Conservation (phyloP, 2,888 invertebrate species). For the Dryobotodes eremita region DNA sequence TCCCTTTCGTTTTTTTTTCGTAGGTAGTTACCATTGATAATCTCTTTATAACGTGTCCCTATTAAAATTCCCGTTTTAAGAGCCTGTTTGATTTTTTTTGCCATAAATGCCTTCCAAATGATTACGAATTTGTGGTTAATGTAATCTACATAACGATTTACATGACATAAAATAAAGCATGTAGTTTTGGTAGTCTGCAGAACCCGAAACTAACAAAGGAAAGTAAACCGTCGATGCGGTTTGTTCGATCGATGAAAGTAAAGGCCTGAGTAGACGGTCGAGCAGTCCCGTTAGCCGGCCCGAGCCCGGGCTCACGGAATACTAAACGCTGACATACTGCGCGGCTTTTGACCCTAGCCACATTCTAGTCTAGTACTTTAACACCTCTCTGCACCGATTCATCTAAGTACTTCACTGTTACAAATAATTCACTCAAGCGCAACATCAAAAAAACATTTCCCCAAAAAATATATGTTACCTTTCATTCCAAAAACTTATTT, state of each 20-base stretch:
- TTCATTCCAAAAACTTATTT: slow-evolving; percentile 3
- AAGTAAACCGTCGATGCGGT: slow-evolving; percentile 88
- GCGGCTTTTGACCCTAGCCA: slow-evolving; percentile 90
- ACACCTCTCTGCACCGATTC: slow-evolving; percentile 84
- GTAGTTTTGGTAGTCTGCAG: slow-evolving; percentile 70
- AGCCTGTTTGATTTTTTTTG: slow-evolving; percentile 8
- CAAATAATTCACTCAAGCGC: slow-evolving; percentile 25
- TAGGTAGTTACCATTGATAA: slow-evolving; percentile 78
- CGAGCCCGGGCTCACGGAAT: slow-evolving; percentile 87
- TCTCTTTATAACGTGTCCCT: slow-evolving; percentile 75
- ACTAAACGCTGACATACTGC: slow-evolving; percentile 91
- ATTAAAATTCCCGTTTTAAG: slow-evolving; percentile 59
- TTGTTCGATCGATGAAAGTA: slow-evolving; percentile 90
- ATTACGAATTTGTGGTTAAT: slow-evolving; percentile 26
- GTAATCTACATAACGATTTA: slow-evolving; percentile 38
- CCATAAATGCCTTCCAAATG: background rate
- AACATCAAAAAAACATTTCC: background rate
- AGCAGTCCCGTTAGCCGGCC: slow-evolving; percentile 88
- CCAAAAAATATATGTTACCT: background rate
- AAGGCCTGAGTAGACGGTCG: slow-evolving; percentile 87
- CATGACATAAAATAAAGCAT: slow-evolving; percentile 46
- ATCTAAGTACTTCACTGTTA: slow-evolving; percentile 66
- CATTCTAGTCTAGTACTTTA: slow-evolving; percentile 89
- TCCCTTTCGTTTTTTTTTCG: slow-evolving; percentile 78
- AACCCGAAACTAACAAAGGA: slow-evolving; percentile 89